Evolutionary conservation across 2,113 vertebrate species (phyloP).

Genomic region (Rhombomys opimus): DNA sequence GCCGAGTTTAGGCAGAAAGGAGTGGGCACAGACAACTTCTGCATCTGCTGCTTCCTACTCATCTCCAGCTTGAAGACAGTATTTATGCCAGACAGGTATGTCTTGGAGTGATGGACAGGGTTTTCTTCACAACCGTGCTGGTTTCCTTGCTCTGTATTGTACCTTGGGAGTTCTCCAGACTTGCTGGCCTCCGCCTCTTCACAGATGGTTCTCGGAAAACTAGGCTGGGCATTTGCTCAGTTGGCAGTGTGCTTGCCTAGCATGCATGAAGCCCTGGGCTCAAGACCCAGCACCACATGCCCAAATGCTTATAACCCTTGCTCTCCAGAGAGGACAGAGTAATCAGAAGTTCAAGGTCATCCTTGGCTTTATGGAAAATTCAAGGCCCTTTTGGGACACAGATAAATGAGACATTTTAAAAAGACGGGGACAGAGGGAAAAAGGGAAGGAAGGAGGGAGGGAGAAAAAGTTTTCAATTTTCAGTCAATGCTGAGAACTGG

Average conservation of each 20-base stretch:
- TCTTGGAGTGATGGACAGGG: neutral
- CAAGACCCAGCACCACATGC: no score
- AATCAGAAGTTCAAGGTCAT: neutral
- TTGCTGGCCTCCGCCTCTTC: neutral
- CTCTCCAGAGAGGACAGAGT: neutral
- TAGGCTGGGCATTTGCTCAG: neutral
- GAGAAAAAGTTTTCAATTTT: no score
- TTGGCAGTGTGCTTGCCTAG: neutral
- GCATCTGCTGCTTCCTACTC: neutral
- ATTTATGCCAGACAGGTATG: neutral
- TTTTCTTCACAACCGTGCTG: neutral
- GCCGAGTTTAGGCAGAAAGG: neutral
- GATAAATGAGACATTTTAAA: neutral
- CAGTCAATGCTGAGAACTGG: neutral
- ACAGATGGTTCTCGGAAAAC: neutral
- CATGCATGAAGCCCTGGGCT: neutral
- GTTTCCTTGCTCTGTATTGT: neutral
- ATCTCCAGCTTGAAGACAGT: neutral
- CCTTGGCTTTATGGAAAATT: no score
- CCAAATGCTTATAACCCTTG: neutral
- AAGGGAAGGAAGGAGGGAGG: neutral
- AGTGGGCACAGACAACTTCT: neutral
- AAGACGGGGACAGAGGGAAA: neutral
- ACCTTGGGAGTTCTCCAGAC: neutral
- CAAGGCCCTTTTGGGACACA: neutral